Evolutionary conservation across 2,113 vertebrate genomes (phyloP).

Genomic region (Himantopus leucocephalus): DNA sequence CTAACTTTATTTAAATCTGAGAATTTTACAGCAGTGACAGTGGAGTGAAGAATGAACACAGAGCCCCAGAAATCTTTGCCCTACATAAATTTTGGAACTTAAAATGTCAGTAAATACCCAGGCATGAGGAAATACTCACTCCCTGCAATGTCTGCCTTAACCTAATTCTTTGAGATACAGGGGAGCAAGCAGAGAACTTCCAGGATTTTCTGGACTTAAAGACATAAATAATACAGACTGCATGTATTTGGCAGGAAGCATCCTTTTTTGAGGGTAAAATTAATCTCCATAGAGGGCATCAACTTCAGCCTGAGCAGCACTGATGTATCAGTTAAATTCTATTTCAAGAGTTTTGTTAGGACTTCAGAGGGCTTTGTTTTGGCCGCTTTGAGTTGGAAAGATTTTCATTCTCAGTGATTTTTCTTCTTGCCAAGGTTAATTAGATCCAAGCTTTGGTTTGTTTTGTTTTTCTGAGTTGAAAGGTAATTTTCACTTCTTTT

Average conservation of each 20-base stretch:
- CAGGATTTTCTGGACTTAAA: slow-evolving; percentile 8
- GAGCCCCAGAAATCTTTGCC: slow-evolving; percentile 5
- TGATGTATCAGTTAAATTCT: slow-evolving; percentile 35
- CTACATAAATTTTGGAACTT: slow-evolving; percentile 12
- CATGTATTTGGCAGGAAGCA: neutral
- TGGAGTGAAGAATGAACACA: neutral
- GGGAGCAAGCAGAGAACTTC: neutral
- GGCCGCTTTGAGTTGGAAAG: neutral
- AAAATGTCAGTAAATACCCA: neutral
- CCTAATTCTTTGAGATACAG: slow-evolving; percentile 2
- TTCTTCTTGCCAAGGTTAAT: slow-evolving; percentile 51
- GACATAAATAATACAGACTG: neutral
- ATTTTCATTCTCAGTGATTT: slow-evolving; percentile 31
- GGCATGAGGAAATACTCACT: neutral
- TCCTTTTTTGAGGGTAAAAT: slow-evolving; percentile 3
- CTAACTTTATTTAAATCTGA: slow-evolving; percentile 13
- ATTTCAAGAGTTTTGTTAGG: slow-evolving; percentile 44
- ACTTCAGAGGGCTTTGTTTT: slow-evolving; percentile 39
- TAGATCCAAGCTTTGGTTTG: slow-evolving; percentile 36
- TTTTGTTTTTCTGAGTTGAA: slow-evolving; percentile 52
- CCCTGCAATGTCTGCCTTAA: neutral
- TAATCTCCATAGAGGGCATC: neutral
- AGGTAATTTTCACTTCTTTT: slow-evolving; percentile 63
- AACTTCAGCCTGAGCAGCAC: neutral
- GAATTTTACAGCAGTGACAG: neutral